Conservation (phyloP, 2,888 invertebrate species). For the Abscondita cerata region DNA sequence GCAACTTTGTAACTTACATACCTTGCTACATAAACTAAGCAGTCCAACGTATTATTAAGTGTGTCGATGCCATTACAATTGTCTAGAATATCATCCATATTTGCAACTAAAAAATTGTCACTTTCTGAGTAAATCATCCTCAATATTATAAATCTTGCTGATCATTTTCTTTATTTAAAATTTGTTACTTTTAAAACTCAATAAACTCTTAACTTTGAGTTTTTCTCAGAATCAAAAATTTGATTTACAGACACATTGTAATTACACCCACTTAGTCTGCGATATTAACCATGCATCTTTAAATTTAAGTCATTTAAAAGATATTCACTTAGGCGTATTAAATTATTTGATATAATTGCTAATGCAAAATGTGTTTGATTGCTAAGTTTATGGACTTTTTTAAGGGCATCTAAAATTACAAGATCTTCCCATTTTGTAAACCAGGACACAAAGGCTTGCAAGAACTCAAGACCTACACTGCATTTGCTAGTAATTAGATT, state of each 20-base stretch:
- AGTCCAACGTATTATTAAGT: too few species aligned
- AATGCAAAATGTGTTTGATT: slow-evolving; percentile 1
- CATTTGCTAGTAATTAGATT: not conserved
- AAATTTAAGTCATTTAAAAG: not conserved
- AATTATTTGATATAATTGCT: not conserved
- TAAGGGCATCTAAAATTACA: not conserved
- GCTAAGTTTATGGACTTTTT: not conserved
- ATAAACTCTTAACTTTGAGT: not conserved
- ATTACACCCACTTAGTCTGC: slow-evolving; percentile 2
- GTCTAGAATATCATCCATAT: too few species aligned
- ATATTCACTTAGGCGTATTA: not conserved
- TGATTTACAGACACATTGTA: not conserved
- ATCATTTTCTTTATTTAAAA: not conserved
- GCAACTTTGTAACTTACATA: too few species aligned
- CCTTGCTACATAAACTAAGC: too few species aligned
- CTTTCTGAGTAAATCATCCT: too few species aligned
- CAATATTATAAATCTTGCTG: too few species aligned
- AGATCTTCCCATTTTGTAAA: slow-evolving; percentile 3
- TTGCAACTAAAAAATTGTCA: too few species aligned
- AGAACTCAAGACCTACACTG: not conserved
- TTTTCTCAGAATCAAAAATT: slow-evolving; percentile 2
- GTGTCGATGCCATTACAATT: too few species aligned
- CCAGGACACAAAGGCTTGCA: not conserved
- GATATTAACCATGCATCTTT: slow-evolving; percentile 2
- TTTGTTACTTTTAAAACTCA: not conserved